Evolutionary conservation across 2,797 vertebrate species (phyloP), one percentile per base, ranked within the genome.

Genomic region (Sylvia borin): DNA sequence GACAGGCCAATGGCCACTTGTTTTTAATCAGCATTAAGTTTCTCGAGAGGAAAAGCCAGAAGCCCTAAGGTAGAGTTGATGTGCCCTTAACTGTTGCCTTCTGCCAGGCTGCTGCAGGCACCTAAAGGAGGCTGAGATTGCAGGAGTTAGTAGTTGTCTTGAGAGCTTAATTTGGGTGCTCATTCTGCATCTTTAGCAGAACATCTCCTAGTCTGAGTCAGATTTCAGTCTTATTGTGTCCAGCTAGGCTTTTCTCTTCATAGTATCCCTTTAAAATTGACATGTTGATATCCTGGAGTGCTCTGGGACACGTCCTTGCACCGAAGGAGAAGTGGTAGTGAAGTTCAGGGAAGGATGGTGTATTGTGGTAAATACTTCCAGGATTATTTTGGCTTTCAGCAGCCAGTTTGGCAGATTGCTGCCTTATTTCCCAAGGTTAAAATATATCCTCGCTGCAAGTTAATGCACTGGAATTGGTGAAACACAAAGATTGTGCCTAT

Each of bases 241-340:
- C 1, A 11, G 54, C 36, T 50, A 54, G 38, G 24, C 36, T 38
- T 92, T 34, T 47, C 9, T 50, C 11, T 62, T 48, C 1, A 1
- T 47, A 32, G 15, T 51, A 82, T 40, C 10, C 13, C 21, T 48
- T 79, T 40, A 42, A 72, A 61, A 58, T 10, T 0, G 3, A 14
- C 5, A 1, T 3, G 18, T n/a, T 55, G 16, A 4, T 61, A 11
- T 24, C 13, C 15, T 71, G 1, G 16, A 48, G 32, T 18, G n/a
- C 11, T 8, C n/a, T 54, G 47, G 26, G 25, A 47, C 24, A 14
- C 55, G 65, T 47, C n/a, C 32, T 65, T 1, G 5, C 34, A 43
- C 11, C 2, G 6, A 61, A 14, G n/a, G 45, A 0, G 0, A 32
- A 55, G 26, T 4, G 7, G 7, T 60, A 29, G 42, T 40, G 29